Conservation (phyloP, 2,888 invertebrate genomes). For the Keiferia lycopersicella region DNA sequence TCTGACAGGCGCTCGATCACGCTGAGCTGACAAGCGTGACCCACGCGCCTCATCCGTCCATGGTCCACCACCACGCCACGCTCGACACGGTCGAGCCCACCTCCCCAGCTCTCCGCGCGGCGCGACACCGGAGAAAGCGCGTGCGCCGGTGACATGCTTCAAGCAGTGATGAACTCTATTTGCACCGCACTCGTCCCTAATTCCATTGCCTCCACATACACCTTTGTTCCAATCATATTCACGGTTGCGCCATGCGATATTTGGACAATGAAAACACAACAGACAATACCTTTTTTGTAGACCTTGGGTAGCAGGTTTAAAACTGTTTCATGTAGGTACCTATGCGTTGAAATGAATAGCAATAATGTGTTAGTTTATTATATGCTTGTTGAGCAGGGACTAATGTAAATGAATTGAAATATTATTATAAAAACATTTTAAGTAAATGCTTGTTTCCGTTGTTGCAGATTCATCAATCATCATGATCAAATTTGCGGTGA, state of each 20-base stretch:
- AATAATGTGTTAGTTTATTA: conserved; percentile 9
- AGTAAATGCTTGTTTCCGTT: conserved; percentile 18
- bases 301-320: conserved; percentile 16
- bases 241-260: conserved; percentile 21
- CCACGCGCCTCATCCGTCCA: conserved; percentile 1
- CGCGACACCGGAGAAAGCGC: conserved; percentile 20
- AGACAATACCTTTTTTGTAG: conserved; percentile 17
- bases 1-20: conserved; percentile 31
- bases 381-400: conserved; percentile 6
- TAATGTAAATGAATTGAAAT: conserved; percentile 8
- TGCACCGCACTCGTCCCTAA: conserved; percentile 19
- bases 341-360: background rate
- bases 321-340: background rate
- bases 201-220: background rate
- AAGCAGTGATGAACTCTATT: conserved; percentile 24
- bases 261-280: conserved; percentile 16
- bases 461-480: conserved; percentile 56
- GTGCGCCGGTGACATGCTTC: conserved; percentile 25
- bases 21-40: conserved; percentile 20
- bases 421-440: conserved; percentile 1
- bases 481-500: conserved; percentile 57
- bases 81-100: background rate
- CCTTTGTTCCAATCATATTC: conserved; percentile 20
- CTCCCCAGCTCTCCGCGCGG: background rate
- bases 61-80: too few relatives aligned